These are phyloP conservation scores for Drosophila saltans DNA, from an alignment of 1,140 invertebrate genomes.

Conservation along the genomic window DNA sequence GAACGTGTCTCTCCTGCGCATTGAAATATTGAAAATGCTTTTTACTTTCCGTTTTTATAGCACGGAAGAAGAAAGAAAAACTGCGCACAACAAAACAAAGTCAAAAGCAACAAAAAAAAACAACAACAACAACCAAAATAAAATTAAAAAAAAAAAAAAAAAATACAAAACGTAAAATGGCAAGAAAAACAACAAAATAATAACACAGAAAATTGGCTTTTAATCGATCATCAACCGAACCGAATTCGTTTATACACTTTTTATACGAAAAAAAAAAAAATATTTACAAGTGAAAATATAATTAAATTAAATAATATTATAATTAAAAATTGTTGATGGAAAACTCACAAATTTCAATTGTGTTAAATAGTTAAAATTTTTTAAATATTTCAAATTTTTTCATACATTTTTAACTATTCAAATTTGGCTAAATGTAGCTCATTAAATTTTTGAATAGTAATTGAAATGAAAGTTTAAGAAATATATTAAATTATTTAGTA, in stretches of 20 bases:
- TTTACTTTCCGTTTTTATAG: conserved; percentile 80
- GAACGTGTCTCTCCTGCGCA: conserved; percentile 65
- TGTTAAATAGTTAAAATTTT: no score
- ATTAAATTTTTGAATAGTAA: no score
- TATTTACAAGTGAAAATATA: no score
- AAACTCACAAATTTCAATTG: no score
- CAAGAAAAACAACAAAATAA: conserved; percentile 32
- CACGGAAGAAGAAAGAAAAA: conserved; percentile 77
- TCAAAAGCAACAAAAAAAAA: conserved; percentile 63
- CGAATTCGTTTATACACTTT: background rate
- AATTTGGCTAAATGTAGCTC: no score
- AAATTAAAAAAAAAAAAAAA: conserved; percentile 26
- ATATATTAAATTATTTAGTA: no score
- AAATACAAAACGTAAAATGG: conserved; percentile 37
- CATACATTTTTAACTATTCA: no score
- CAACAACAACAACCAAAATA: conserved; percentile 36
- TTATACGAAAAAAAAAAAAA: background rate
- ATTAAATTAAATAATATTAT: no score
- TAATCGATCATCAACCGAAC: background rate
- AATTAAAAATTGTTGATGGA: no score
- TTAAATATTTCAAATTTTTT: no score
- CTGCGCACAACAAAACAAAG: conserved; percentile 74
- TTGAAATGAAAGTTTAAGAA: no score
- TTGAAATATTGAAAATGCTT: conserved; percentile 78
- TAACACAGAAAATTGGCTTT: conserved; percentile 24